Conservation (phyloP, 2,888 invertebrate species). For the Epinotia ramella region DNA sequence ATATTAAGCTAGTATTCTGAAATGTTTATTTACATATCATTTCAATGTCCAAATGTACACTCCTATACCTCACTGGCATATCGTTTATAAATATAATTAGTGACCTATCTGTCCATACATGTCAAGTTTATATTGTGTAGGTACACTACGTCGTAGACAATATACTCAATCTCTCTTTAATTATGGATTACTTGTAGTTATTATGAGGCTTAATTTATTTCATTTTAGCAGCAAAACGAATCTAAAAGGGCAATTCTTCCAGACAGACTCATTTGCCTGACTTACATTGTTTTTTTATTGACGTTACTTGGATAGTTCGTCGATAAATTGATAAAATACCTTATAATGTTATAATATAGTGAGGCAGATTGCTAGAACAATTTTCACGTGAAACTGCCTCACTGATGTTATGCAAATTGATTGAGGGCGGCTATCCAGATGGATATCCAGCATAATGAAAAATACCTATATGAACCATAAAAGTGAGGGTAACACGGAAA, state of each 20-base stretch:
- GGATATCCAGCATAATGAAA: no score
- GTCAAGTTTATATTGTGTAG: background rate
- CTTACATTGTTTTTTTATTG: no score
- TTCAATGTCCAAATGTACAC: constrained; percentile 17
- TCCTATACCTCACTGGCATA: constrained; percentile 21
- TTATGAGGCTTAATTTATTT: constrained; percentile 25
- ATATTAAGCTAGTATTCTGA: constrained; percentile 51
- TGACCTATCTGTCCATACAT: background rate
- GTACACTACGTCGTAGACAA: background rate
- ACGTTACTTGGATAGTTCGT: no score
- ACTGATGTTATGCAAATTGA: no score
- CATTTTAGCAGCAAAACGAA: background rate
- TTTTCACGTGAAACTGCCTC: no score
- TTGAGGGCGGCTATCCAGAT: no score
- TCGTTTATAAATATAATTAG: constrained; percentile 18
- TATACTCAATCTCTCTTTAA: background rate
- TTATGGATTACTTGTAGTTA: background rate
- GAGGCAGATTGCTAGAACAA: no score
- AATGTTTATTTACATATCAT: constrained; percentile 62
- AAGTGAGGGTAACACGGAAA: no score
- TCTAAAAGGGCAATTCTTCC: background rate
- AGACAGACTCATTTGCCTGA: no score
- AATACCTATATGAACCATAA: no score
- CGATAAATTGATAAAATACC: no score
- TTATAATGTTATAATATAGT: no score